Conservation (phyloP, 2,797 vertebrate genomes). For the Semaprochilodus insignis region DNA sequence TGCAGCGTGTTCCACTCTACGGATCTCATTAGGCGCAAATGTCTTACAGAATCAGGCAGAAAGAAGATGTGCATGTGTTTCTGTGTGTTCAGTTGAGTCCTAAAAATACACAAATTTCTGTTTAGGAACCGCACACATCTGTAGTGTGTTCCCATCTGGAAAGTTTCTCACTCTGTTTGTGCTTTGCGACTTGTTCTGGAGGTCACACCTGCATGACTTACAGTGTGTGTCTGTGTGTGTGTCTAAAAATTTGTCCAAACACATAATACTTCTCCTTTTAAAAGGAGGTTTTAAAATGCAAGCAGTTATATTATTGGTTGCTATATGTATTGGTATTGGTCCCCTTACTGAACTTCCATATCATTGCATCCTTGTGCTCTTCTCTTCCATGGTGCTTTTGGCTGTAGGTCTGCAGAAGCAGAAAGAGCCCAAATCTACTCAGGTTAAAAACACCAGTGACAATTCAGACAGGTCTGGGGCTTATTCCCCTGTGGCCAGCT, state of each 20-base stretch:
- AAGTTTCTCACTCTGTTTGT: neutral
- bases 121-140: neutral
- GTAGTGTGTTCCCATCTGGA: neutral
- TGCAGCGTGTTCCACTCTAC: constrained; percentile 78
- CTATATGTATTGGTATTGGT: too few relatives aligned
- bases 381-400: neutral
- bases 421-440: neutral
- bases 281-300: too few relatives aligned
- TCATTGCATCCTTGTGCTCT: too few relatives aligned
- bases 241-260: too few relatives aligned
- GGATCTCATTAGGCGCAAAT: constrained; percentile 82
- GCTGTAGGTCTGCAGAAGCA: neutral
- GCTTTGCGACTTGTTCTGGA: neutral
- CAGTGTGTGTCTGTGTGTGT: neutral
- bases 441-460: neutral
- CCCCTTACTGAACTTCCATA: too few relatives aligned
- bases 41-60: constrained; percentile 69
- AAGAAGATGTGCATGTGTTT: neutral
- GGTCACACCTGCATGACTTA: neutral
- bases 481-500: neutral
- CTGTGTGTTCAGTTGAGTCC: constrained; percentile 2
- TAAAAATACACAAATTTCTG: neutral
- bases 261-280: too few relatives aligned
- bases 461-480: neutral
- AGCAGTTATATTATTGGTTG: too few relatives aligned